Evolutionary conservation across 2,113 vertebrate genomes (phyloP).

Genomic region (Mormyrus lacerda): DNA sequence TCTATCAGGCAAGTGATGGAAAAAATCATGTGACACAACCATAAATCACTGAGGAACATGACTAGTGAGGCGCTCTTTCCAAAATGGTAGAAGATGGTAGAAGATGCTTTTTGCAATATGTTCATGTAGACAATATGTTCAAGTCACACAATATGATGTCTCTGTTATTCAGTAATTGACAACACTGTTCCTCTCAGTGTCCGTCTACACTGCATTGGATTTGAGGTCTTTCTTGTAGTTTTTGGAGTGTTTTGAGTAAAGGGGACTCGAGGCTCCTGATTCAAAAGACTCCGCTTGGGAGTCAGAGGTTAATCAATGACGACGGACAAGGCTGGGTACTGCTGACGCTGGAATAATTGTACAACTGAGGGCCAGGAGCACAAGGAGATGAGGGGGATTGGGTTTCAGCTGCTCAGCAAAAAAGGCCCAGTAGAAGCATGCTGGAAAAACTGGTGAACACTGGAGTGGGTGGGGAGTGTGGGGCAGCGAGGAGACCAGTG

Average conservation of each 20-base stretch:
- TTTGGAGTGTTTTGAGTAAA: background rate
- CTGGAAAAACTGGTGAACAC: conserved; percentile 22
- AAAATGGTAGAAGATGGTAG: background rate
- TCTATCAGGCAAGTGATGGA: background rate
- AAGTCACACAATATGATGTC: background rate
- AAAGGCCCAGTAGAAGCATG: conserved; percentile 37
- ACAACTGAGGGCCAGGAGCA: background rate
- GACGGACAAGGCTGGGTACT: background rate
- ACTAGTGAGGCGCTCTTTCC: background rate
- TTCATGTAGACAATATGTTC: background rate
- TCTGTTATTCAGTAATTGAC: background rate
- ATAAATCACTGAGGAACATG: background rate
- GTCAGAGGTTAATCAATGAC: background rate
- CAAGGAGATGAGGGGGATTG: conserved; percentile 31
- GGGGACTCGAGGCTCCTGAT: background rate
- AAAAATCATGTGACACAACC: background rate
- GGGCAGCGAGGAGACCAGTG: background rate
- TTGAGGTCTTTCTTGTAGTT: background rate
- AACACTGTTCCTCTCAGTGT: background rate
- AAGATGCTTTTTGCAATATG: background rate
- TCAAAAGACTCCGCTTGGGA: background rate
- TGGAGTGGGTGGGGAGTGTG: conserved; percentile 15
- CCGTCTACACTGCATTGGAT: background rate
- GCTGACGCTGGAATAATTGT: conserved; percentile 8
- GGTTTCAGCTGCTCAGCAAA: conserved; percentile 55